A percentile compares a stretch with the other conserved stretches of the same genome.
These are phyloP conservation scores for Tragulus kanchil DNA, from an alignment of 2,113 vertebrate genomes.

Conservation along the genomic window DNA sequence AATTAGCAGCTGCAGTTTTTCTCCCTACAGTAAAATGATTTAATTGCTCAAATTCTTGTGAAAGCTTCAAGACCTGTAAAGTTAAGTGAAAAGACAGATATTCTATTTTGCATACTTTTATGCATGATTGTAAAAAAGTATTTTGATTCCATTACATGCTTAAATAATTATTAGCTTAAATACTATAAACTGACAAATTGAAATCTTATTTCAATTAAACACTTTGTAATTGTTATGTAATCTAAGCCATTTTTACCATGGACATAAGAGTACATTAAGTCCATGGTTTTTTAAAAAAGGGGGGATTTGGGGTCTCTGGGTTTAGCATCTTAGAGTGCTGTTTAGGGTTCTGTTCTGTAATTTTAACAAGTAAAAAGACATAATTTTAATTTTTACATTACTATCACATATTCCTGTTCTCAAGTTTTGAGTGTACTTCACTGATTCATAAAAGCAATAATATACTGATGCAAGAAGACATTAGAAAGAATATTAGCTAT, in stretches of 20 bases:
- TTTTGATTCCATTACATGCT: constrained; percentile 14
- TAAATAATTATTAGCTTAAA: constrained; percentile 17
- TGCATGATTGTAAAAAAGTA: constrained; percentile 35
- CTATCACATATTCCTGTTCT: constrained; percentile 10
- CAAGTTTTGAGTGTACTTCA: constrained; percentile 19
- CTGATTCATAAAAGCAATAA: constrained; percentile 12
- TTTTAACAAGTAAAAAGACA: constrained; percentile 23
- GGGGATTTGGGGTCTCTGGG: not conserved
- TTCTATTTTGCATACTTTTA: constrained; percentile 62
- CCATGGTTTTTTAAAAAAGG: not conserved
- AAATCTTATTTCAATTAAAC: constrained; percentile 31
- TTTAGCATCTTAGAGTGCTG: not conserved
- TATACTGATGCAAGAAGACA: not conserved
- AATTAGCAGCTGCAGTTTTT: constrained; percentile 52
- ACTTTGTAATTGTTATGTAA: not conserved
- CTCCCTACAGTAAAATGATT: constrained; percentile 53
- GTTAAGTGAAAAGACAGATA: constrained; percentile 72
- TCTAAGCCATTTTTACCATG: not conserved
- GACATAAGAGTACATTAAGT: not conserved
- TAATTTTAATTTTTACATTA: not conserved
- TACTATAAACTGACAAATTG: not conserved
- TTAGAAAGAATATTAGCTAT: not conserved
- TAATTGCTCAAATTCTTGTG: constrained; percentile 79
- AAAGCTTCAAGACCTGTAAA: constrained; percentile 85
- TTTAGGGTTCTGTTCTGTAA: not conserved